Percentiles rank a stretch among this genome's conserved stretches.
These are phyloP conservation scores for Apodemia hepburni DNA, from an alignment of 2,888 invertebrate genomes.

Conservation along the genomic window DNA sequence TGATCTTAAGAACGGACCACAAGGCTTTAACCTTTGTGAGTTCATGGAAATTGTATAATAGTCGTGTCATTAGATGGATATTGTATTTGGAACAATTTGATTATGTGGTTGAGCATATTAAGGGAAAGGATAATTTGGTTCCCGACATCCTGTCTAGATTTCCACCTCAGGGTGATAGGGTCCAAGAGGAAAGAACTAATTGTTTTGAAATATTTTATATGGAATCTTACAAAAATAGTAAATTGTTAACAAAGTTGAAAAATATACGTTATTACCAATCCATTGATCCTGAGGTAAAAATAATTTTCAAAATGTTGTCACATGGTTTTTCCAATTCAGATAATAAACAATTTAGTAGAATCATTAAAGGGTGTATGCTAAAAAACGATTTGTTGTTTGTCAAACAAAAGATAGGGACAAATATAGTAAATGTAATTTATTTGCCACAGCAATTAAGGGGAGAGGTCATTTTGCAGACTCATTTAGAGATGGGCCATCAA, in stretches of 20 bases:
- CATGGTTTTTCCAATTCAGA: background rate
- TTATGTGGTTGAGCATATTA: conserved; percentile 31
- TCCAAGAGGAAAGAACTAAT: conserved; percentile 27
- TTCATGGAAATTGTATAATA: conserved; percentile 33
- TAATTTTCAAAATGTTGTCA: background rate
- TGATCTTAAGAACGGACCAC: conserved; percentile 34
- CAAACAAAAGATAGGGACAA: background rate
- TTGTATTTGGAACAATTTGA: conserved; percentile 33
- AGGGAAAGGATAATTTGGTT: conserved; percentile 26
- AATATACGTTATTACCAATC: conserved; percentile 17
- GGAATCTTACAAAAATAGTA: conserved; percentile 17
- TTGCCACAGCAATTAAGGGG: conserved; percentile 19
- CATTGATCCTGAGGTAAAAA: conserved; percentile 21
- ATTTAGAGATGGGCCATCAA: conserved; percentile 35
- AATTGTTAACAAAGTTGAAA: conserved; percentile 9
- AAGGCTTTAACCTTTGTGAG: conserved; percentile 32
- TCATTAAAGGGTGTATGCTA: background rate
- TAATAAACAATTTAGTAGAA: background rate
- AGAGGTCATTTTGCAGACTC: conserved; percentile 25
- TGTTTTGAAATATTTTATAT: conserved; percentile 25
- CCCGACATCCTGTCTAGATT: conserved; percentile 29
- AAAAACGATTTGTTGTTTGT: background rate
- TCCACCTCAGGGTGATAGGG: conserved; percentile 17
- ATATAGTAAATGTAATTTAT: conserved; percentile 18
- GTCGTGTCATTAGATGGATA: conserved; percentile 32